Base-by-base conservation (phyloP, 2,797 vertebrate species). In the Chloroceryle amazona region DNA sequence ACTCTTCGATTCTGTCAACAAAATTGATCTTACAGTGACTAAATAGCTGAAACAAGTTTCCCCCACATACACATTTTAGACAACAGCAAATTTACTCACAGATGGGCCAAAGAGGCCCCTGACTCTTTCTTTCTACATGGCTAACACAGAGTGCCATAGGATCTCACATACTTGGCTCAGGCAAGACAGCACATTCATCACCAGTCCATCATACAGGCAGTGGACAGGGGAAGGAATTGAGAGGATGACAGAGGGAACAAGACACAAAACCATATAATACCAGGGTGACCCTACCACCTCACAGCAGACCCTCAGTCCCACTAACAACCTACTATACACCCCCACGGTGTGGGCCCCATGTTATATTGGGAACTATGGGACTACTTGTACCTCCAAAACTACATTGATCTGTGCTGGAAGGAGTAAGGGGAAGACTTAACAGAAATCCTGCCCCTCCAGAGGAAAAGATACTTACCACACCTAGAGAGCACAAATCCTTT, bases 1-100 rank as follows among this genome's bases (percentile, higher is more conserved):
- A 35, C 12, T 39, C 78, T 81, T 71, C 44, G 75, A 65, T 95
- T 97, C 98, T 98, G 96, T 82, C 81, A 92, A 96, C 20, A 92
- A 86, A 91, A 86, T 10, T 93, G 87, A 88, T 49, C 20, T 72
- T 71, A 41, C 13, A 26, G 58, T 91, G 37, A 92, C 39, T 39
- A 55, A 68, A 47, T 3, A 49, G 13, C n/a, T 31, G 25, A 81
- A 88, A 82, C 13, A 66, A 74, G 33, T n/a, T 78, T 62, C 13
- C 11, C 49, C 12, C 16, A 44, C 3, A 20, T 33, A 26, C 9
- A 70, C 21, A 8, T 73, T 76, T 72, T 41, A 65, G 41, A 82
- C 31, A 65, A 62, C 21, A 81, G 39, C 29, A 37, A 75, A 70
- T 15, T 61, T 33, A 62, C 13, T 21, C 33, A 63, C 16, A 26